Evolutionary conservation across 2,888 invertebrate genomes (phyloP), one percentile per base, ranked within the genome.

Genomic region (Cheilosia soror): DNA sequence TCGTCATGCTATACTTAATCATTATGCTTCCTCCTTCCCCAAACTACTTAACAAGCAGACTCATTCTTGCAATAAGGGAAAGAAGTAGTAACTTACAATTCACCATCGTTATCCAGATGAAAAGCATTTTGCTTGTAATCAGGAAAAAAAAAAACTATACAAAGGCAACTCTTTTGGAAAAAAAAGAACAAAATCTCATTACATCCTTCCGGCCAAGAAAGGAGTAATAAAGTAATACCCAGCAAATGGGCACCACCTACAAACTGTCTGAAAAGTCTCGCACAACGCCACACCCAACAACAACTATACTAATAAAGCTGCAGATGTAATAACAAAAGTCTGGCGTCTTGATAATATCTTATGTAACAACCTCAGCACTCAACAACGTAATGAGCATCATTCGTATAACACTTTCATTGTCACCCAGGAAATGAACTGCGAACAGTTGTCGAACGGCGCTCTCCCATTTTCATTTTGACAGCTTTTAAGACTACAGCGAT

Each of bases 161-260:
- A 55, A 29, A 55, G 55, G 33, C 6, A 55, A n/a, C 33, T n/a
- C 15, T 31, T 33, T 55, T 29, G 33, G 9, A 5, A 55, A 55
- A n/a, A 7, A 15, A 15, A 15, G 20, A 15, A 7, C 5, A 33
- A 33, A n/a, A 11, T 37, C 33, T 57, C 33, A 31, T 57, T 57
- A 37, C 11, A 13, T 33, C 20, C 15, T 9, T 11, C 55, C 55
- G 15, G 5, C 33, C 15, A 15, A 55, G 55, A 31, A 4, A 33
- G 33, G 15, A 33, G 55, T 33, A 57, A 57, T 57, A 57, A 57
- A 33, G 33, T 57, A 57, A 9, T 57, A 11, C 33, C 55, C 55
- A 9, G n/a, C 0, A 42, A 5, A 44, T 2, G 6, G 15, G n/a
- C 5, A 31, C 3, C 37, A 15, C n/a, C 33, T 33, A 6, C 33